Evolutionary conservation across 2,113 vertebrate genomes (phyloP).

Genomic region (Morphnarchus princeps): DNA sequence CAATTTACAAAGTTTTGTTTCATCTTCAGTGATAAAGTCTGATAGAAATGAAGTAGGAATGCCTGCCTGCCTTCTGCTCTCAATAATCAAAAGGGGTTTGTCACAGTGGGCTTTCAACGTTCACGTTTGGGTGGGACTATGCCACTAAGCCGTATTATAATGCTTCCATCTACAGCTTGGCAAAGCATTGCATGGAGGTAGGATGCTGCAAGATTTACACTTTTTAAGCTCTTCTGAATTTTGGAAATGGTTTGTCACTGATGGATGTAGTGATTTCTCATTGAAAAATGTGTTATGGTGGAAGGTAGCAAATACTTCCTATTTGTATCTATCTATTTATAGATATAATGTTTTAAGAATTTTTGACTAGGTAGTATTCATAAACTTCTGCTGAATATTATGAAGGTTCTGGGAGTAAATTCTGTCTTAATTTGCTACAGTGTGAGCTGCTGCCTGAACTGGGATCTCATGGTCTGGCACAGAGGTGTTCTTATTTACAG

Average conservation of each 20-base stretch:
- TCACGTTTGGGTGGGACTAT: fast-evolving
- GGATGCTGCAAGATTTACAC: fast-evolving
- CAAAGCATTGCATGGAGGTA: fast-evolving
- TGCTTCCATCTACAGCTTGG: not conserved
- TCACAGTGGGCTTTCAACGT: fast-evolving
- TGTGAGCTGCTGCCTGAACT: not conserved
- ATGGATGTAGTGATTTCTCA: not conserved
- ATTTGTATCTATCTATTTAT: not conserved
- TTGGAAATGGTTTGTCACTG: not conserved
- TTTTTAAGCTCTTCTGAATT: not conserved
- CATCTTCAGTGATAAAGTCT: not conserved
- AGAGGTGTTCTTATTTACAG: not conserved
- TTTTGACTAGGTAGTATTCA: not conserved
- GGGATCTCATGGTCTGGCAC: not conserved
- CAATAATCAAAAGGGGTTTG: not conserved
- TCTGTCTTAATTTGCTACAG: not conserved
- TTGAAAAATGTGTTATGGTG: not conserved
- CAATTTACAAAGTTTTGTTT: not conserved
- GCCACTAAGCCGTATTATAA: fast-evolving
- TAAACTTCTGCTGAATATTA: not conserved
- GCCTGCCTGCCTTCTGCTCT: no score
- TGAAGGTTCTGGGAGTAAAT: not conserved
- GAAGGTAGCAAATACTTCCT: not conserved
- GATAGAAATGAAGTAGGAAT: not conserved
- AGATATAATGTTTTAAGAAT: no score